Base-by-base conservation (phyloP, 1,140 invertebrate genomes). In the Drosophila melanogaster region DNA sequence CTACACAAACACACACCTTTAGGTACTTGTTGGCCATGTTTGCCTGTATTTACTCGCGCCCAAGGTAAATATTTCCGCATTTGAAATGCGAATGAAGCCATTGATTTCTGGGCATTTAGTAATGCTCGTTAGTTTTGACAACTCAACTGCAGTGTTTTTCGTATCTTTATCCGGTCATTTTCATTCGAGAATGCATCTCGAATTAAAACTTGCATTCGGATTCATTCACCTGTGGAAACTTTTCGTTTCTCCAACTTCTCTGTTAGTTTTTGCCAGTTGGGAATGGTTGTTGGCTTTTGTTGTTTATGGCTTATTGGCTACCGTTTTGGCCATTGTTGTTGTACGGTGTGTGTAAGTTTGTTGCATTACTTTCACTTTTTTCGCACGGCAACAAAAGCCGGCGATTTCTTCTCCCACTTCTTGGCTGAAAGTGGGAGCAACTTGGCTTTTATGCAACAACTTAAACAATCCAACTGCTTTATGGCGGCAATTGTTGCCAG, bases 291-390 rank as follows among this genome's bases (percentile, higher is more conserved):
- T 38, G 37, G 37, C 37, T 38, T 38, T 50, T 58, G 75, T 26
- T 60, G 62, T 69, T 51, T 66, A 80, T 86, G 77, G 78, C 84
- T 77, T 81, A 86, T 86, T 86, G 83, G 78, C 81, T 79, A 87
- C 83, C 79, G 81, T 86, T 77, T 67, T 57, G 60, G 71, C 71
- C 67, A 80, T 78, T 77, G 81, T 77, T 77, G 61, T 33, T 65
- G 61, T 38, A 1, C 12, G 10, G 11, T 5, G 6, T 26, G 46
- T 26, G 57, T 64, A 51, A 44, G 49, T 76, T 70, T 70, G 77
- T 73, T 85, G 81, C 60, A 53, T 73, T 83, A 87, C 83, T 87
- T 87, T 87, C 83, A 87, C 83, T 87, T 87, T 89, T 85, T 65
- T 62, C 60, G 47, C 75, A 72, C 60, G 57, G 53, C 66, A 81